Conservation (phyloP, 2,888 invertebrate genomes). For the Pocota personata region DNA sequence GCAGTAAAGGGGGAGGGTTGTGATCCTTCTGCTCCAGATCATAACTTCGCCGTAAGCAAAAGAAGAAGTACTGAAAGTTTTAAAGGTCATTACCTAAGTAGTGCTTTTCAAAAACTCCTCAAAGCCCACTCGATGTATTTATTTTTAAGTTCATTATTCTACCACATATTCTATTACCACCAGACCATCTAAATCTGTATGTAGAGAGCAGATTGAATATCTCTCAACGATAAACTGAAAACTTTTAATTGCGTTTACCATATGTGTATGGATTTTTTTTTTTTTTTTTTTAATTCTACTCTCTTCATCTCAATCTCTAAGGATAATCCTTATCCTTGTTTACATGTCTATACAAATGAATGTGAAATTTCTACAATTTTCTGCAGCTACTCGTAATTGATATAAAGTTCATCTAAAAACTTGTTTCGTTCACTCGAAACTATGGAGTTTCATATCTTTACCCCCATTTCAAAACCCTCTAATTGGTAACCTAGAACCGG, state of each 20-base stretch:
- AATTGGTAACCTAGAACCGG: not conserved
- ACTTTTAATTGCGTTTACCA: conserved; percentile 65
- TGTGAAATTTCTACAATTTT: conserved; percentile 37
- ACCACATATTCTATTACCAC: conserved; percentile 22
- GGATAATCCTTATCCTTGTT: conserved; percentile 18
- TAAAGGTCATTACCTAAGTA: conserved; percentile 4
- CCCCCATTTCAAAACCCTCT: not conserved
- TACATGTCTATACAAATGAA: conserved; percentile 30
- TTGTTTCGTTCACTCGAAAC: not conserved
- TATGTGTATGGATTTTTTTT: not conserved
- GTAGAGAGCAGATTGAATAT: conserved; percentile 38
- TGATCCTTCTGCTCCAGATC: too few relatives aligned
- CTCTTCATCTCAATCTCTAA: not conserved
- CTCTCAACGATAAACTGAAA: conserved; percentile 35
- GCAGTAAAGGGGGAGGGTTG: too few relatives aligned
- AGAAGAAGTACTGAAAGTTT: not conserved
- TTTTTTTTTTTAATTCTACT: not conserved
- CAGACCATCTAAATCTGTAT: not conserved
- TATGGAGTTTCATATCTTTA: not conserved
- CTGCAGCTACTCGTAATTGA: conserved; percentile 51
- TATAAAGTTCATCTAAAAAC: conserved; percentile 41
- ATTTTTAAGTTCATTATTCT: not conserved
- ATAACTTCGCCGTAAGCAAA: too few relatives aligned
- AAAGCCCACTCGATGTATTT: not conserved
- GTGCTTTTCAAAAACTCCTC: not conserved